A percentile compares a stretch with the other conserved stretches of the same genome.
Conservation (phyloP, 2,113 vertebrate species). For the Puma concolor region DNA sequence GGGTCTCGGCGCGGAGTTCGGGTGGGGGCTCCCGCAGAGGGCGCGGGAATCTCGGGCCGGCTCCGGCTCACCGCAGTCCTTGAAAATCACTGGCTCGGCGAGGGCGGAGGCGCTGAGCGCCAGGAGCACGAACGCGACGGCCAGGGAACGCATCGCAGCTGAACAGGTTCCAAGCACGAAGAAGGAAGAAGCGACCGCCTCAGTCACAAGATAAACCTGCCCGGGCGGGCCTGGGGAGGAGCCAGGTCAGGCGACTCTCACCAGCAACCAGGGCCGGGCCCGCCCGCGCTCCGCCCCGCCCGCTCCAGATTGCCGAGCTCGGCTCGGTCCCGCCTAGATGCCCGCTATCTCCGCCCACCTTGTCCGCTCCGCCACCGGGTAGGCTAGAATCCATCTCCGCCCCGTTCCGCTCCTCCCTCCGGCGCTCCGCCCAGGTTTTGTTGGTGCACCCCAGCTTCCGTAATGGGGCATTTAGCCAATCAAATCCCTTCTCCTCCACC, state of each 20-base stretch:
- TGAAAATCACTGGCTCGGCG: conserved; percentile 63
- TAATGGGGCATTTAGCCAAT: conserved; percentile 41
- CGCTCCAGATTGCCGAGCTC: rapidly evolving
- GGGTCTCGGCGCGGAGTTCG: neutral
- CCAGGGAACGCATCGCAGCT: conserved; percentile 6
- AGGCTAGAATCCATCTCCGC: neutral
- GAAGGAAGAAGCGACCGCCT: neutral
- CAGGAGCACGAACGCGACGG: conserved; percentile 47
- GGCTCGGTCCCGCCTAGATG: no score
- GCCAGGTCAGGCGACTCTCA: conserved; percentile 13
- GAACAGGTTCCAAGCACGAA: neutral
- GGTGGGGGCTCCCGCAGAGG: neutral
- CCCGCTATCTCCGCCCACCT: conserved; percentile 26
- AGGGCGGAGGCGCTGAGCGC: neutral
- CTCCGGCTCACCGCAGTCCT: conserved; percentile 76
- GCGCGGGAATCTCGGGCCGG: neutral
- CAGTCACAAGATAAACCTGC: conserved; percentile 62
- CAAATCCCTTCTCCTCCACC: rapidly evolving
- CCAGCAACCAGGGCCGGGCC: neutral
- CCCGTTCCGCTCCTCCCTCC: neutral
- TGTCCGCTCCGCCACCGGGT: rapidly evolving
- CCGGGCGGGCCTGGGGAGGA: conserved; percentile 26
- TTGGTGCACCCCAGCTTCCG: neutral
- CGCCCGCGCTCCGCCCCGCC: conserved; percentile 23
- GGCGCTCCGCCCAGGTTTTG: neutral